Evolutionary conservation across 2,797 vertebrate genomes (phyloP).

Genomic region (Epinephelus coioides): DNA sequence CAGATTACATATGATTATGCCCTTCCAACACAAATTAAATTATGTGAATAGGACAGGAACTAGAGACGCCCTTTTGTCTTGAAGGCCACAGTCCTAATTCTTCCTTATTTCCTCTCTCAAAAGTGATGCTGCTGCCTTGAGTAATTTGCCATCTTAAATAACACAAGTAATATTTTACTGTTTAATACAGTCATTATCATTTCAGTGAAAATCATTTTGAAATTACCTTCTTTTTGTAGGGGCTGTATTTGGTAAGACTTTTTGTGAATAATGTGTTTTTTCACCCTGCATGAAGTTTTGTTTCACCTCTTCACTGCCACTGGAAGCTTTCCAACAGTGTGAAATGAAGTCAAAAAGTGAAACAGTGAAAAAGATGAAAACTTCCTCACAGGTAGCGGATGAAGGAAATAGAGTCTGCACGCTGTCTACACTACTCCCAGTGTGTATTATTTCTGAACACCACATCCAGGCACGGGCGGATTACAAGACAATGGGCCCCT

Average conservation of each 20-base stretch:
- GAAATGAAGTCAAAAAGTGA: slow-evolving; percentile 16
- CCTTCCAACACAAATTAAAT: slow-evolving; percentile 51
- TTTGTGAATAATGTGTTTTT: background rate
- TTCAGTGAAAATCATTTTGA: background rate
- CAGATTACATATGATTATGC: slow-evolving; percentile 53
- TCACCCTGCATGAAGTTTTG: slow-evolving; percentile 12
- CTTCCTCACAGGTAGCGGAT: background rate
- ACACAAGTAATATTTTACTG: background rate
- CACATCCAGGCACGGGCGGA: background rate
- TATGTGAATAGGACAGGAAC: slow-evolving; percentile 30
- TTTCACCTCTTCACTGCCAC: slow-evolving; percentile 19
- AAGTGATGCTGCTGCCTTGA: background rate
- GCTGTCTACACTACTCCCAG: background rate
- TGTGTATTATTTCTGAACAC: background rate
- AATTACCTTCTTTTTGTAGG: background rate
- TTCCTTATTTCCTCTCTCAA: slow-evolving; percentile 14
- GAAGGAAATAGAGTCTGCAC: background rate
- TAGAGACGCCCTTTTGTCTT: slow-evolving; percentile 28
- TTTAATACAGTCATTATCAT: background rate
- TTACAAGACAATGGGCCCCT: too few species aligned
- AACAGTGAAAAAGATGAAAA: slow-evolving; percentile 11
- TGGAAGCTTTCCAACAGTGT: slow-evolving; percentile 1
- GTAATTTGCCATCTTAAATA: slow-evolving; percentile 10
- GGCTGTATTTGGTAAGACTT: background rate
- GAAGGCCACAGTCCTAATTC: background rate